Evolutionary conservation across 2,888 invertebrate species (phyloP).

Genomic region (Aphelenchoides bicaudatus): DNA sequence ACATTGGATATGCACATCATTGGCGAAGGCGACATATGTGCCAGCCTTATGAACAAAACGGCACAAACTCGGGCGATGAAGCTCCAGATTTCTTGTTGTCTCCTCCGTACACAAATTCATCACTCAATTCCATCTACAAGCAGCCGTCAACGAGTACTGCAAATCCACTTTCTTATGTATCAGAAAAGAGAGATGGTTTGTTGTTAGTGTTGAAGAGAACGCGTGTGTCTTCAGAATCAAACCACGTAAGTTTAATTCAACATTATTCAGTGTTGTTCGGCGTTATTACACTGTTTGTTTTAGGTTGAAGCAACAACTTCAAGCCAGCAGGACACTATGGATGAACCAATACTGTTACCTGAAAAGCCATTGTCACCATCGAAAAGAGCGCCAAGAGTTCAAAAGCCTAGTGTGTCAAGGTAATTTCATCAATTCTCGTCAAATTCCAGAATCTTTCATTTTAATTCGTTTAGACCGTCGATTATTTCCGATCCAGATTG

Average conservation of each 20-base stretch:
- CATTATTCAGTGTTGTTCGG: constrained; percentile 8
- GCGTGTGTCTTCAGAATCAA: background rate
- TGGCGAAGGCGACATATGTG: constrained; percentile 1
- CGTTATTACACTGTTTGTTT: background rate
- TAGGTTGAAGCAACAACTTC: background rate
- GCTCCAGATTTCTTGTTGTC: constrained; percentile 16
- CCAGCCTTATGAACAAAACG: background rate
- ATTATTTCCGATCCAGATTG: constrained; percentile 11
- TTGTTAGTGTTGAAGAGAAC: constrained; percentile 11
- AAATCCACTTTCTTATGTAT: constrained; percentile 5
- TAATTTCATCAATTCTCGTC: background rate
- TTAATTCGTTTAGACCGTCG: background rate
- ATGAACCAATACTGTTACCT: too few relatives aligned
- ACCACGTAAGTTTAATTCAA: constrained; percentile 1
- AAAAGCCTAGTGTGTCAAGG: background rate
- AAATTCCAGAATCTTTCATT: background rate
- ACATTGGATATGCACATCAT: constrained; percentile 15
- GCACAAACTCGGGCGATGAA: constrained; percentile 9
- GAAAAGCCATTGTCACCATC: too few relatives aligned
- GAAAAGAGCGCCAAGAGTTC: background rate
- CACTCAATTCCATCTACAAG: constrained; percentile 1
- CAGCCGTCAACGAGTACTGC: background rate
- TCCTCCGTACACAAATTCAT: constrained; percentile 15
- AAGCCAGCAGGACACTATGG: background rate
- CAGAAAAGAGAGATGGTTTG: constrained; percentile 2